phyloP scores from a whole-genome alignment of 2,797 vertebrate genomes.

The Chrosomus eos region DNA sequence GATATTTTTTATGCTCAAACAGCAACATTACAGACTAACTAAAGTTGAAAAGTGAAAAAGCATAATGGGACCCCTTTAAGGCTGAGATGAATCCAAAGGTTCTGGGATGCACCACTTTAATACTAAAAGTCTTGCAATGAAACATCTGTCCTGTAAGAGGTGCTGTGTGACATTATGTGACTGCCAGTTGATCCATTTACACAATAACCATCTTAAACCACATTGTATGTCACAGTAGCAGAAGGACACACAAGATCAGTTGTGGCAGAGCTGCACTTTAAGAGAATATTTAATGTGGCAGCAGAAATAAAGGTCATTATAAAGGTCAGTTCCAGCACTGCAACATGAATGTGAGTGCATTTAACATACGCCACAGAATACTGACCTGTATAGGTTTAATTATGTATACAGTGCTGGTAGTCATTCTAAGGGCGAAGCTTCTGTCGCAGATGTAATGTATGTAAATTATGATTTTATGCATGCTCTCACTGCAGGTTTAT shows the following conservation, averaged over 20 bases:
- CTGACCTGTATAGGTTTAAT: conserved; percentile 42
- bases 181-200: neutral
- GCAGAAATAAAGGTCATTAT: conserved; percentile 27
- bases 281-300: conserved; percentile 37
- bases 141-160: conserved; percentile 60
- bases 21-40: too few species aligned
- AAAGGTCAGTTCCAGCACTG: conserved; percentile 24
- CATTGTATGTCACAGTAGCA: conserved; percentile 6
- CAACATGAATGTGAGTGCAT: conserved; percentile 24
- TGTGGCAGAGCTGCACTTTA: neutral
- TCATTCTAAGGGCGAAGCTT: conserved; percentile 39
- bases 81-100: neutral
- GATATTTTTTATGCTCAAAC: too few species aligned
- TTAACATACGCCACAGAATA: conserved; percentile 30
- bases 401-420: conserved; percentile 39
- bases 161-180: conserved; percentile 59
- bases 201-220: conserved; percentile 6
- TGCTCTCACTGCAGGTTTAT: conserved; percentile 39
- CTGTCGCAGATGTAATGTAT: conserved; percentile 59
- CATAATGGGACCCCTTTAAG: too few species aligned
- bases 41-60: too few species aligned
- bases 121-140: conserved; percentile 31
- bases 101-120: neutral
- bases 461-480: conserved; percentile 63
- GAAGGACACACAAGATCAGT: conserved; percentile 1